phyloP scores from a whole-genome alignment of 2,888 invertebrate genomes.

The Athripsodes cinereus region DNA sequence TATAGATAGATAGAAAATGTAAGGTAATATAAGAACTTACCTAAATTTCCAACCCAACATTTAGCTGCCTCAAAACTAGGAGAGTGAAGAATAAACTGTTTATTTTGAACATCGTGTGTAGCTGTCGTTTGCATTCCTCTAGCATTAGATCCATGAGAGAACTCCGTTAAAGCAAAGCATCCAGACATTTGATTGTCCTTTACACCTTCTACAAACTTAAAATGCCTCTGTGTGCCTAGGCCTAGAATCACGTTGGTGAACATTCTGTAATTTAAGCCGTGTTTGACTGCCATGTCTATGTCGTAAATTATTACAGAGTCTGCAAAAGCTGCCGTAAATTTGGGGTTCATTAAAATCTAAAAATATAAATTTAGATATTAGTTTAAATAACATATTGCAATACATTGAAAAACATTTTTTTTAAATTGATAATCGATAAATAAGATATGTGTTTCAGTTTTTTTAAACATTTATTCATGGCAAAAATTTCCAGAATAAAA shows the following conservation, averaged over 20 bases:
- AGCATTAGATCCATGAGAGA: conserved; percentile 87
- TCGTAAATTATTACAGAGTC: conserved; percentile 55
- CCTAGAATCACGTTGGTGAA: conserved; percentile 59
- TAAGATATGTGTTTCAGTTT: too few relatives aligned
- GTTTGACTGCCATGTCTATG: conserved; percentile 59
- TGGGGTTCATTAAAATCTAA: conserved; percentile 33
- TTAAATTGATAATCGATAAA: neutral
- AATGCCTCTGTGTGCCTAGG: conserved; percentile 60
- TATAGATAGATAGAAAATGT: too few relatives aligned
- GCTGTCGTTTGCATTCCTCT: conserved; percentile 82
- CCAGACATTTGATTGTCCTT: conserved; percentile 40
- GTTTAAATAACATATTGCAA: too few relatives aligned
- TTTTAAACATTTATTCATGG: too few relatives aligned
- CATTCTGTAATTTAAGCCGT: conserved; percentile 59
- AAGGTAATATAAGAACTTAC: too few relatives aligned
- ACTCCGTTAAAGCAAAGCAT: conserved; percentile 81
- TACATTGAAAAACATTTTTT: neutral
- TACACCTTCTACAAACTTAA: conserved; percentile 45
- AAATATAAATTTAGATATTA: too few relatives aligned
- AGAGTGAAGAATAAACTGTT: conserved; percentile 76
- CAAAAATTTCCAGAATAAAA: too few relatives aligned
- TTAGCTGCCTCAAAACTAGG: conserved; percentile 89
- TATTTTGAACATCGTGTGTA: conserved; percentile 65
- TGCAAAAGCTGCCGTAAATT: conserved; percentile 42
- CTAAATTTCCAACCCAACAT: conserved; percentile 81